Percentiles rank a stretch among this genome's conserved stretches.
Conservation (phyloP, 2,797 vertebrate genomes). For the Gymnothorax reevesii region DNA sequence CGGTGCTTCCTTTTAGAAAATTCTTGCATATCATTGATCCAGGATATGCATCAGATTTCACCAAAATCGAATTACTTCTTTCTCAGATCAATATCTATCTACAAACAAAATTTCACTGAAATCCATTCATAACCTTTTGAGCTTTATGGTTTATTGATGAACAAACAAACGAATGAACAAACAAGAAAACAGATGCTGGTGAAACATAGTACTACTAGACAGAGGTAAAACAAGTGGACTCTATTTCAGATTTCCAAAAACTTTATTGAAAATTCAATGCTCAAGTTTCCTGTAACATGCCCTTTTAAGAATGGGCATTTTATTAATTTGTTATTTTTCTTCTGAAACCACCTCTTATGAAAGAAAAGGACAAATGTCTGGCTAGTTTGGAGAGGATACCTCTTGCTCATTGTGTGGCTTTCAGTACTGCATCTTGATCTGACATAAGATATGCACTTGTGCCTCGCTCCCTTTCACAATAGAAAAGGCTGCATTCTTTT, state of each 20-base stretch:
- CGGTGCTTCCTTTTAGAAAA: no score
- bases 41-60: no score
- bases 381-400: neutral
- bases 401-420: neutral
- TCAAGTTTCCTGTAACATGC: neutral
- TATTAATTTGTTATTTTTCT: neutral
- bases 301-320: neutral
- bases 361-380: neutral
- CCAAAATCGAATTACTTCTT: no score
- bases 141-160: no score
- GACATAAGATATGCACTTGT: neutral
- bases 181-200: no score
- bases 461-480: neutral
- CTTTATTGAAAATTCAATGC: neutral
- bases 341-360: neutral
- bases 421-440: neutral
- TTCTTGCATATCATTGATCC: no score
- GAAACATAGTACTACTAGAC: no score
- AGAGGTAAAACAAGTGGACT: neutral
- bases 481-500: conserved; percentile 10
- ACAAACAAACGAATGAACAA: no score
- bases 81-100: no score
- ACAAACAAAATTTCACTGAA: no score
- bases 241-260: neutral
- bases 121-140: no score